Conservation (phyloP, 2,797 vertebrate genomes). For the Macropodus opercularis region DNA sequence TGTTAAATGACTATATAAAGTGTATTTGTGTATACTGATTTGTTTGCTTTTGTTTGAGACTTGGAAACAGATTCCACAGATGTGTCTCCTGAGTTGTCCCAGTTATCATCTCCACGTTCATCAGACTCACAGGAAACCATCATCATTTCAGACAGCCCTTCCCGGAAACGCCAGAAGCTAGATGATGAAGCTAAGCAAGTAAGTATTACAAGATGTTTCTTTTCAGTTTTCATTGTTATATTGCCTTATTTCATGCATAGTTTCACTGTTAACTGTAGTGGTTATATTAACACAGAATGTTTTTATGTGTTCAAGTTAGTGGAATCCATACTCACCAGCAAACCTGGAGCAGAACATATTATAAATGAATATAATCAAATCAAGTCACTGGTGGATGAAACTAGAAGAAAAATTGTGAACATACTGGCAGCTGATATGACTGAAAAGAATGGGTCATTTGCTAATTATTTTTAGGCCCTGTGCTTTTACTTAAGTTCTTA, state of each 20-base stretch:
- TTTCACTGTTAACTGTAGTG: not conserved
- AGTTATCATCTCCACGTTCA: not conserved
- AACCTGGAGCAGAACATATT: not conserved
- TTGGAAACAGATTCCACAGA: not conserved
- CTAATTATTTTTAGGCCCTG: too few species aligned
- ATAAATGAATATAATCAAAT: conserved; percentile 1
- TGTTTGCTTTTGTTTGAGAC: too few species aligned
- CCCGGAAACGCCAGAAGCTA: too few species aligned
- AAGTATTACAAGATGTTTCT: too few species aligned
- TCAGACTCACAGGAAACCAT: not conserved
- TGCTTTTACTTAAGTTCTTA: too few species aligned
- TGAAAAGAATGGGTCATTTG: too few species aligned
- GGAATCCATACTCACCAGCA: not conserved
- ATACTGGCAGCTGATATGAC: conserved; percentile 12
- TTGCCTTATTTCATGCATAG: not conserved
- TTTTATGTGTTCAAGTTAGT: too few species aligned
- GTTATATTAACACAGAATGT: not conserved
- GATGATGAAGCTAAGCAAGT: too few species aligned
- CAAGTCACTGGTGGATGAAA: conserved; percentile 3
- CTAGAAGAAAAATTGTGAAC: not conserved
- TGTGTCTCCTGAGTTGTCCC: not conserved
- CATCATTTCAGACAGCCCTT: too few species aligned
- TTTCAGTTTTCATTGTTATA: not conserved
- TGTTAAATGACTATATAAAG: too few species aligned
- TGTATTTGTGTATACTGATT: too few species aligned